Base-by-base conservation (phyloP, 2,888 invertebrate species). In the Capitulum mitella region DNA sequence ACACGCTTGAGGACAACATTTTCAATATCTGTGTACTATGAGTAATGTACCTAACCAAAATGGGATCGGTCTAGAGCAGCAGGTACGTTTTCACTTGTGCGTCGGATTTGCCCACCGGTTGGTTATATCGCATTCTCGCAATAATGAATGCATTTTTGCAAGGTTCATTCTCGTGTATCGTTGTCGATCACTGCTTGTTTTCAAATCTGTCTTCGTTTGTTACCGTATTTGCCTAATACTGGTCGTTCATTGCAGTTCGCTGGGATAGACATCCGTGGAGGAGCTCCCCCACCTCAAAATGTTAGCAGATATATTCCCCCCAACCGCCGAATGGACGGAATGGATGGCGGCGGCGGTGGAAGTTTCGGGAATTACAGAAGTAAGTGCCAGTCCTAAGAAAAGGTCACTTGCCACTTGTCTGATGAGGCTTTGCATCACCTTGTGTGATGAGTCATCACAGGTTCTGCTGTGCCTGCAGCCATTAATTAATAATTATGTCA, bases 51-150 rank as follows among this genome's bases (percentile, higher is more conserved):
- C 80, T 79, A 80, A 78, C 80, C 80, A 81, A 77, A 82, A 82
- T 82, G 82, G 80, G 77, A 80, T 80, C 77, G 80, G 80, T 79
- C 80, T 82, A 78, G 82, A 82, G 77, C 82, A 80, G 79, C 82
- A 81, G 82, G 82, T 81, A 64, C 40, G 76, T 76, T 32, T 46
- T 76, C 19, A 22, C 0, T 43, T 10, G n/a, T 74, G 37, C 74
- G 43, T 26, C 22, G 19, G 29, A 19, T 37, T 70, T 40, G 70
- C 40, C 70, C 19, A 34, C 64, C 34, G 34, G 58, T 34, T 5
- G n/a, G n/a, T 64, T 64, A 34, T 43, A n/a, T n/a, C n/a, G n/a
- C n/a, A n/a, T n/a, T n/a, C n/a, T n/a, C n/a, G n/a, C n/a, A n/a
- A n/a, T n/a, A n/a, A n/a, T n/a, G n/a, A n/a, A n/a, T n/a, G n/a